These are phyloP conservation scores for Cygnus olor DNA, from an alignment of 2,797 vertebrate genomes.

Conservation along the genomic window DNA sequence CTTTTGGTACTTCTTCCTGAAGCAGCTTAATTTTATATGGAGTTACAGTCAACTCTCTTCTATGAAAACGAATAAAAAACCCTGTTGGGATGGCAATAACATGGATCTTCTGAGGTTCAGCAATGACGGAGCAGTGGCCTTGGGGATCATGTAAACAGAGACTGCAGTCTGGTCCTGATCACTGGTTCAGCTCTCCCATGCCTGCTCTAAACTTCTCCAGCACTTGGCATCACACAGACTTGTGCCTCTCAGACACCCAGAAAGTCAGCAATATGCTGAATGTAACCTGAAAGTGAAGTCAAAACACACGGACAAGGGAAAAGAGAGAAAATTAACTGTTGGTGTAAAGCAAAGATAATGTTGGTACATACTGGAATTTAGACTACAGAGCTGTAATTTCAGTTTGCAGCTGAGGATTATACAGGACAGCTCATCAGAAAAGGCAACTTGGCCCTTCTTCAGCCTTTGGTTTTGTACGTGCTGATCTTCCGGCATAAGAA, in stretches of 20 bases:
- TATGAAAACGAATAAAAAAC: neutral
- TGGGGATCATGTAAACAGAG: neutral
- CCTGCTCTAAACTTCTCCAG: neutral
- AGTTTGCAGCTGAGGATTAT: neutral
- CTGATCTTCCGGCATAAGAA: neutral
- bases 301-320: neutral
- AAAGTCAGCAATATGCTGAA: neutral
- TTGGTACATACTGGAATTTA: neutral
- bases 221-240: neutral
- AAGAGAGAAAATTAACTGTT: neutral
- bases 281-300: neutral
- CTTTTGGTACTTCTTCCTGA: neutral
- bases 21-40: neutral
- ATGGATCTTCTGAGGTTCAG: neutral
- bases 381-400: neutral
- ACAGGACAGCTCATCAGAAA: neutral
- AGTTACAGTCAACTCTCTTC: neutral
- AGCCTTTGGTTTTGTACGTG: neutral
- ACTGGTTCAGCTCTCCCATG: neutral
- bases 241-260: neutral
- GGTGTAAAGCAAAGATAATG: neutral
- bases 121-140: neutral
- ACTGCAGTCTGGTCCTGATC: neutral
- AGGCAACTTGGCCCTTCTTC: neutral
- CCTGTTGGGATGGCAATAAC: neutral